These are phyloP conservation scores for Blastobasis lacticolella DNA, from an alignment of 2,888 invertebrate genomes.

Conservation along the genomic window DNA sequence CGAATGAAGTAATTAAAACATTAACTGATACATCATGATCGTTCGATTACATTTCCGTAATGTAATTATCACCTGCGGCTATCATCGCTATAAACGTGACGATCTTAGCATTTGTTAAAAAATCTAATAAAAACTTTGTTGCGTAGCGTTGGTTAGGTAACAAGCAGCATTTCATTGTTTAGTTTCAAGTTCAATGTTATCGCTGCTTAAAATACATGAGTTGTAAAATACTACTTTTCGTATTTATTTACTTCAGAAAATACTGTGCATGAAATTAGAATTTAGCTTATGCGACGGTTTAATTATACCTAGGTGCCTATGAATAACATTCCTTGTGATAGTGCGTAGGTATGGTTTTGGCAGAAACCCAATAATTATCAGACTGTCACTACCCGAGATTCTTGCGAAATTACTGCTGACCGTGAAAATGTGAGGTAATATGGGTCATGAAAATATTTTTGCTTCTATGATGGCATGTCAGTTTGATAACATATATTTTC, in stretches of 20 bases:
- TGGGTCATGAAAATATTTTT: slow-evolving; percentile 10
- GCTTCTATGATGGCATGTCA: too few species aligned
- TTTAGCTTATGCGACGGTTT: too few species aligned
- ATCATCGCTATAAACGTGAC: too few species aligned
- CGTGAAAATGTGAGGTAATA: slow-evolving; percentile 16
- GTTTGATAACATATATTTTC: too few species aligned
- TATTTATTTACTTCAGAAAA: background rate
- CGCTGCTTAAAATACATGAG: slow-evolving; percentile 35
- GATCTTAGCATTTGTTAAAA: too few species aligned
- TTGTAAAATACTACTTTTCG: background rate
- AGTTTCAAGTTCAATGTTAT: slow-evolving; percentile 41
- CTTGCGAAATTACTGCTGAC: slow-evolving; percentile 28
- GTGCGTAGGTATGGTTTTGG: slow-evolving; percentile 27
- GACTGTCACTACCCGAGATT: slow-evolving; percentile 37
- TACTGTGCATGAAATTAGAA: background rate
- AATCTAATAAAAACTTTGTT: too few species aligned
- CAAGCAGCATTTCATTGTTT: background rate
- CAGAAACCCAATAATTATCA: slow-evolving; percentile 33
- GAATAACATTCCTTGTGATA: slow-evolving; percentile 23
- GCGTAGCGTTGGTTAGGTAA: background rate
- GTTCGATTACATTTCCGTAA: too few species aligned
- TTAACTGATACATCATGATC: too few species aligned
- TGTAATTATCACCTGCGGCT: too few species aligned
- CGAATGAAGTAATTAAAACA: too few species aligned
- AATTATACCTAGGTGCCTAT: slow-evolving; percentile 6